These are phyloP conservation scores for Geotrupes spiniger DNA, from an alignment of 2,888 invertebrate species.

Conservation along the genomic window DNA sequence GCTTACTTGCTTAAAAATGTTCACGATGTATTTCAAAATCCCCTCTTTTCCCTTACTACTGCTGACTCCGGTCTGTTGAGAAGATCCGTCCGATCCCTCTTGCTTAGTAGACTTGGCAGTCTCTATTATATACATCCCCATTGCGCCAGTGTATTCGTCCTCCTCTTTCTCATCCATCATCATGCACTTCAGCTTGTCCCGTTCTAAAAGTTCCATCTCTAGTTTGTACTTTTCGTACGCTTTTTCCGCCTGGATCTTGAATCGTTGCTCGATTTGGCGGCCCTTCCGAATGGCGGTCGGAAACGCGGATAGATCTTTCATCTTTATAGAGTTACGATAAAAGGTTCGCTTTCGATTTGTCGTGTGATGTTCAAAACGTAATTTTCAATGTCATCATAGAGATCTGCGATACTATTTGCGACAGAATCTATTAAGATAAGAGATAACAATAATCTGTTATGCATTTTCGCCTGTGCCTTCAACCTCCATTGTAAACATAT, in stretches of 20 bases:
- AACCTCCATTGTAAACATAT: too few species aligned
- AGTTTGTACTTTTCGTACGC: conserved; percentile 17
- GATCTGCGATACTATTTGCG: too few species aligned
- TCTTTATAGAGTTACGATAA: too few species aligned
- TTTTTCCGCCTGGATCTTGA: conserved; percentile 15
- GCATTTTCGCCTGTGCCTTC: too few species aligned
- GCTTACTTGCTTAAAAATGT: conserved; percentile 11
- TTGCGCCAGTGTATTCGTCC: conserved; percentile 14
- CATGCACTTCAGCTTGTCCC: conserved; percentile 5
- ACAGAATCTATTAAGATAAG: too few species aligned
- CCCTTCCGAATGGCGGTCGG: conserved; percentile 10
- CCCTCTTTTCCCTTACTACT: conserved; percentile 5
- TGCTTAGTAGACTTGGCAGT: not conserved
- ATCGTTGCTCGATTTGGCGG: conserved; percentile 8
- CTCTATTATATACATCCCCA: conserved; percentile 19
- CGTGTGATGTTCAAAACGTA: too few species aligned
- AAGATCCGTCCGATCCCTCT: not conserved
- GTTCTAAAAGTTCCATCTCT: conserved; percentile 10
- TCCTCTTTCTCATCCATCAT: not conserved
- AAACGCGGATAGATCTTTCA: too few species aligned
- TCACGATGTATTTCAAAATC: not conserved
- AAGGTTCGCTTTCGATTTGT: too few species aligned
- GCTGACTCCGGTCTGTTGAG: not conserved
- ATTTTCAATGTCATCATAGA: too few species aligned
- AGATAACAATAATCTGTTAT: too few species aligned